Evolutionary conservation across 2,888 invertebrate species (phyloP), one percentile per base, ranked within the genome.

Genomic region (Elgonia sp.): DNA sequence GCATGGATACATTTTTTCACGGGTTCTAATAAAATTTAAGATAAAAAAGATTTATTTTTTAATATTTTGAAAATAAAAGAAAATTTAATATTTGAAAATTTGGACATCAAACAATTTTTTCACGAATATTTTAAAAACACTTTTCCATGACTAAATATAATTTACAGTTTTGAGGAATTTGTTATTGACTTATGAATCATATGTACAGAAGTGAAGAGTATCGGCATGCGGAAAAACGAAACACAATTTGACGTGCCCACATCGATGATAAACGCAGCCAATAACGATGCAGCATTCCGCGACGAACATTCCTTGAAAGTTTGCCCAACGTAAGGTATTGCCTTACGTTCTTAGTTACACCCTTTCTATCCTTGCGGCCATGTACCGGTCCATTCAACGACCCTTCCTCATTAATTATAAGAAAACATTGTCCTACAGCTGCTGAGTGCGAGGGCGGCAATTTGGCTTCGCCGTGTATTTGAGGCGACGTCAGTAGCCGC

Each of bases 351-450:
- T 93, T 93, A 93, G 92, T 85, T 92, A 85, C 86, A 92, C 92
- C 92, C 93, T 93, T 93, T 92, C 91, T 87, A 90, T 91, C 90
- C 92, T 92, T 91, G 88, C 89, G 92, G 92, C 92, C 91, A 89
- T 92, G 92, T 91, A 92, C 91, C 80, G 91, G 93, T 92, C 92
- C 92, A 93, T 94, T 94, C 92, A 91, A 88, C 90, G 90, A 91
- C 91, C 90, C 87, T 88, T 91, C 89, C 91, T 93, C 93, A 93
- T 94, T 94, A 94, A 94, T 94, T 94, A 94, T 93, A 93, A 93
- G 92, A 93, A 93, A 93, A 94, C 93, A 93, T 93, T 92, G 92
- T 92, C 92, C 91, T 69, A 88, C 88, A 90, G 89, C 85, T 89
- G 85, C 76, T 63, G 87, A 88, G 79, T 86, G 84, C 84, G 82